Evolutionary conservation across 1,140 invertebrate genomes (phyloP).

Genomic region (Zaprionus camerounensis): DNA sequence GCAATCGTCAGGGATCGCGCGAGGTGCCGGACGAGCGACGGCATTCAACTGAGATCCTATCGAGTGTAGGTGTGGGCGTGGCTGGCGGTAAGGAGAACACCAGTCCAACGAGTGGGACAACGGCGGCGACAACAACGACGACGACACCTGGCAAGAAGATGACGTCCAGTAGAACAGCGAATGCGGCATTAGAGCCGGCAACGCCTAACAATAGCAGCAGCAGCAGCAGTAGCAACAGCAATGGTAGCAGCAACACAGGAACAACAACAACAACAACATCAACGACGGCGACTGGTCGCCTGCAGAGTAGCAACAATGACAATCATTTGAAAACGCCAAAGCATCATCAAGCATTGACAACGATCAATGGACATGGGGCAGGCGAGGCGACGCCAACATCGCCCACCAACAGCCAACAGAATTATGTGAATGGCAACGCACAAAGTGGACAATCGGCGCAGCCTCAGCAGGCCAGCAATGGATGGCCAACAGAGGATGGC

Average conservation of each 20-base stretch:
- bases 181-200: constrained; percentile 57
- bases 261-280: constrained; percentile 36
- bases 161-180: constrained; percentile 33
- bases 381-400: constrained; percentile 58
- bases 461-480: constrained; percentile 65
- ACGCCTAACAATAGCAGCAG: constrained; percentile 55
- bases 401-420: constrained; percentile 73
- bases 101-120: constrained; percentile 58
- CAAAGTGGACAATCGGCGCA: constrained; percentile 66
- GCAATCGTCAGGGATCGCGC: constrained; percentile 53
- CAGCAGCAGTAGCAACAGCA: constrained; percentile 41
- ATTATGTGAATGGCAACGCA: constrained; percentile 74
- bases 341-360: constrained; percentile 54
- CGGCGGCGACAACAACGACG: constrained; percentile 14
- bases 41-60: constrained; percentile 81
- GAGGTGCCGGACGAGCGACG: constrained; percentile 60
- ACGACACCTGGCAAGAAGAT: constrained; percentile 59
- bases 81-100: constrained; percentile 76
- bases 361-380: constrained; percentile 54
- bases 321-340: constrained; percentile 80
- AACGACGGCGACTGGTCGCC: constrained; percentile 60
- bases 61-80: constrained; percentile 52
- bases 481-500: constrained; percentile 47
- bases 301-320: constrained; percentile 57
- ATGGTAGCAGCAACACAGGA: constrained; percentile 11